These are phyloP conservation scores for Lamellibrachia satsuma DNA, from an alignment of 2,888 invertebrate genomes.

Conservation along the genomic window DNA sequence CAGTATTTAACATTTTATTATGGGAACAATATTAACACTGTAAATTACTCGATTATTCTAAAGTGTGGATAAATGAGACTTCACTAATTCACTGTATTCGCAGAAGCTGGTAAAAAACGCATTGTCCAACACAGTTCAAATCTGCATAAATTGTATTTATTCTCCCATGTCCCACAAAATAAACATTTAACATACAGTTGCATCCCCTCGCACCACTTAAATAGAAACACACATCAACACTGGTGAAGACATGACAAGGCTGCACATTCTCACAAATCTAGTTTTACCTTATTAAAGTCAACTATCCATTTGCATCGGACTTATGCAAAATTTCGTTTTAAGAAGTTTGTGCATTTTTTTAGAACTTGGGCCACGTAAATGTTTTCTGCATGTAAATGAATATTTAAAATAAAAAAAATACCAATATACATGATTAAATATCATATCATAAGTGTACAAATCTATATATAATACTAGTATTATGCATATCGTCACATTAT, in stretches of 20 bases:
- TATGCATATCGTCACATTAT: neutral
- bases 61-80: too few relatives aligned
- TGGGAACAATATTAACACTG: too few relatives aligned
- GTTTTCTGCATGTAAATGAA: neutral
- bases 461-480: neutral
- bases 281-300: neutral
- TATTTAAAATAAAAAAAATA: neutral
- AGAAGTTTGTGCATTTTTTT: neutral
- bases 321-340: too few relatives aligned
- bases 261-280: neutral
- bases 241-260: neutral
- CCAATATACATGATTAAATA: neutral
- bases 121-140: neutral
- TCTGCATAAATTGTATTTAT: conserved; percentile 9
- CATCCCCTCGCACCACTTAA: neutral
- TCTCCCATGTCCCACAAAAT: neutral
- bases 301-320: neutral
- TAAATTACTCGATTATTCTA: too few relatives aligned
- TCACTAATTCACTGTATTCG: too few relatives aligned
- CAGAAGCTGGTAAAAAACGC: neutral
- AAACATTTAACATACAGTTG: neutral
- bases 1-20: neutral
- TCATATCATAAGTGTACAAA: neutral
- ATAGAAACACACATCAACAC: neutral
- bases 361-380: neutral